Evolutionary conservation across 2,888 invertebrate genomes (phyloP), one percentile per base, ranked within the genome.

Genomic region (Microctonus aethiopoides): DNA sequence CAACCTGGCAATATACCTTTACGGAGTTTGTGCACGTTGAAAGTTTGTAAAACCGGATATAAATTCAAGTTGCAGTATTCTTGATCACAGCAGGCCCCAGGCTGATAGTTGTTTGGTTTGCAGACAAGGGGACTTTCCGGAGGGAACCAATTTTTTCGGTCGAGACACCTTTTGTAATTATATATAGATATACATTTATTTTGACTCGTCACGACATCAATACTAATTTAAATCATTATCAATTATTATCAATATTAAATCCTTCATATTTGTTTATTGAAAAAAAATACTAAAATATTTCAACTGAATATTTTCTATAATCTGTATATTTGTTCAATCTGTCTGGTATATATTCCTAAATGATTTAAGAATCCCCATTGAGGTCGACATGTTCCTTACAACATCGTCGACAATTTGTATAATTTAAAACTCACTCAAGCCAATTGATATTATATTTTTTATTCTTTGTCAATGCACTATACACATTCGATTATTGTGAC

Each of bases 11-110:
- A 56, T 63, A 60, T 76, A 76, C 76, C 76, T 76, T 75, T 70
- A 68, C 73, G 75, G 68, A 72, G 74, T 88, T 88, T 72, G 73
- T 75, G 75, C 75, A 78, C 79, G 77, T 82, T 81, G 77, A 83
- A 78, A 77, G 84, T 81, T 76, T 78, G 79, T 79, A 87, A 83
- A 78, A 83, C 84, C 78, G 87, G 87, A 77, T 81, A 81, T 79
- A 87, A 81, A 81, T 87, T 84, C 81, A 76, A 83, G 87, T 91
- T 91, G 89, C 91, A 91, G 87, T 87, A 88, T 86, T 91, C 89
- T 83, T 83, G 86, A 82, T 88, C 84, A 80, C 88, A 86, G 87
- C 91, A 91, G 87, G 80, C 79, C 76, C 81, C 83, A 74, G 84
- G 82, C 76, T 77, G 80, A 82, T 85, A 75, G 72, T 82, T 77